phyloP scores from a whole-genome alignment of 2,797 vertebrate genomes.

The Crocodylus rhombifer region DNA sequence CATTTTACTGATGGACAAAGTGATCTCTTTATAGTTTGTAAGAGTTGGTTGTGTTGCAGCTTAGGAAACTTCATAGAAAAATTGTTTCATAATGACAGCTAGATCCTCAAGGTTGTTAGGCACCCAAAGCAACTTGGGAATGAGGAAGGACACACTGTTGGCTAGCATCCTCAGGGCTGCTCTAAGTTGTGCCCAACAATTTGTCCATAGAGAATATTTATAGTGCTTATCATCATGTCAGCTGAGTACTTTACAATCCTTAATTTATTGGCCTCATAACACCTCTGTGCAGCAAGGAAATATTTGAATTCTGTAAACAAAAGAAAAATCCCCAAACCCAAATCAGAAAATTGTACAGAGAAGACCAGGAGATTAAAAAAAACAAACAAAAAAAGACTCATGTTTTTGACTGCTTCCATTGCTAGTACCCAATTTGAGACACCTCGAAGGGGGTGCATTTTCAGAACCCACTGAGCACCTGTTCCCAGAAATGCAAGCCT shows the following conservation, averaged over 20 bases:
- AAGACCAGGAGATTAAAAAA: not conserved
- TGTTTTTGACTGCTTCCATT: accelerated
- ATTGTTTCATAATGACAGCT: not conserved
- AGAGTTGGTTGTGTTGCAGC: conserved; percentile 39
- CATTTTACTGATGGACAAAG: conserved; percentile 67
- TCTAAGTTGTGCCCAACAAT: conserved; percentile 26
- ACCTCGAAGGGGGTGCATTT: not conserved
- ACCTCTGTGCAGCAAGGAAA: not conserved
- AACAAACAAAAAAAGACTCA: accelerated
- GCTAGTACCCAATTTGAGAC: accelerated
- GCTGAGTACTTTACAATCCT: not conserved
- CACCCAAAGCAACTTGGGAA: conserved; percentile 42
- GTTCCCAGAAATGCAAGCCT: not conserved
- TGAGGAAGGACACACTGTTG: conserved; percentile 37
- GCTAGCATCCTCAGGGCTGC: conserved; percentile 9
- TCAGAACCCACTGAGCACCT: not conserved
- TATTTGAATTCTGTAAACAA: conserved; percentile 13
- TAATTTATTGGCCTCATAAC: conserved; percentile 1
- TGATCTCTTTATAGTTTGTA: conserved; percentile 53
- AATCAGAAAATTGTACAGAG: no score
- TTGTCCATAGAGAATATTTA: not conserved
- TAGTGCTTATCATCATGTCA: not conserved
- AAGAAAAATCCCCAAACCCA: conserved; percentile 1
- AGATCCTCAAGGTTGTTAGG: conserved; percentile 40
- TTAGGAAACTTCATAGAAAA: conserved; percentile 49